Percentiles rank a stretch among this genome's conserved stretches.
phyloP scores from a whole-genome alignment of 2,113 vertebrate species.

The Leucoraja erinaceus region DNA sequence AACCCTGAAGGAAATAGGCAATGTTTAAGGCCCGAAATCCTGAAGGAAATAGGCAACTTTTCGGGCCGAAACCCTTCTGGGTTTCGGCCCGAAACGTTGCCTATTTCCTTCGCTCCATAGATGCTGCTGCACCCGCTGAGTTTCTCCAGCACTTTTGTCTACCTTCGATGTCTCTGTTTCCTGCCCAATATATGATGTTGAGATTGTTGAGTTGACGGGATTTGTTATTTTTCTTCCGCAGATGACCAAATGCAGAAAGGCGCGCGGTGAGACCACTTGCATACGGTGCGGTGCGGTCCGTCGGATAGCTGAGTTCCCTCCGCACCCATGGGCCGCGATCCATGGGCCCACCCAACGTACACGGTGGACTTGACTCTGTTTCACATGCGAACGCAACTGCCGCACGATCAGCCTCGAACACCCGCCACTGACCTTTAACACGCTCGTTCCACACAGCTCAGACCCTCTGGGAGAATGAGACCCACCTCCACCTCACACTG shows the following conservation, averaged over 20 bases:
- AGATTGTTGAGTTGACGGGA: background rate
- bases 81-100: too few species aligned
- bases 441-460: background rate
- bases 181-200: background rate
- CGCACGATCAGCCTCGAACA: background rate
- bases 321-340: background rate
- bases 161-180: too few species aligned
- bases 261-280: background rate
- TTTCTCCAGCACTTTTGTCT: too few species aligned
- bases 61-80: too few species aligned
- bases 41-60: too few species aligned
- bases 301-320: too few species aligned
- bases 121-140: too few species aligned
- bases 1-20: too few species aligned
- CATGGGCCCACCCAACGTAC: background rate
- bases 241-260: background rate
- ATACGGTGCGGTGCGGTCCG: background rate
- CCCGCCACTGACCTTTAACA: background rate
- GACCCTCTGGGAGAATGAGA: background rate
- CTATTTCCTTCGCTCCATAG: too few species aligned
- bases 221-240: background rate
- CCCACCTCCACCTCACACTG: background rate
- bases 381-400: background rate
- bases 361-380: background rate
- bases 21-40: too few species aligned